Conservation (phyloP, 2,797 vertebrate genomes). For the Dendrocincla tyrannina region DNA sequence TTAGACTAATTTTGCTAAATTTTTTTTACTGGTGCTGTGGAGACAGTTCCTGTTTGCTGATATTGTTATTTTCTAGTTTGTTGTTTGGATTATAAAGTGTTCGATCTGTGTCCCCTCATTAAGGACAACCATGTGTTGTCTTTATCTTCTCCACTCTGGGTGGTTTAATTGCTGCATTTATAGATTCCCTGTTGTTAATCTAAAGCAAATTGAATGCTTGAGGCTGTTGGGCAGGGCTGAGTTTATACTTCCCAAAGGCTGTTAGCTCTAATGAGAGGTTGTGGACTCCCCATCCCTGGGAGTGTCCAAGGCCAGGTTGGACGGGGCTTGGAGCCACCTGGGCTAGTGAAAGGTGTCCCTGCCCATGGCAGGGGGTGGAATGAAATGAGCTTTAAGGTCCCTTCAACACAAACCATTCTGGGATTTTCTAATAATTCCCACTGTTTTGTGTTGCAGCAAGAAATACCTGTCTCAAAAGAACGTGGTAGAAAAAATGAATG, state of each 20-base stretch:
- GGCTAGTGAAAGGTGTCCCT: not conserved
- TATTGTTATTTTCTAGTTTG: not conserved
- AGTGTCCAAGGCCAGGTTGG: not conserved
- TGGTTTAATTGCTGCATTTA: not conserved
- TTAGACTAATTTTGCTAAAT: not conserved
- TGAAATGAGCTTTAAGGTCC: not conserved
- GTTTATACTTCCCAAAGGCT: not conserved
- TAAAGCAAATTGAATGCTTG: not conserved
- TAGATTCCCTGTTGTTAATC: not conserved
- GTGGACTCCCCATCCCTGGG: not conserved
- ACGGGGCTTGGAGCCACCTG: accelerated
- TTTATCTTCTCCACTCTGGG: not conserved
- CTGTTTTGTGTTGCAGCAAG: constrained; percentile 82
- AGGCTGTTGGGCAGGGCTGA: not conserved
- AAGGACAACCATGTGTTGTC: not conserved
- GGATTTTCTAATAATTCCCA: not conserved
- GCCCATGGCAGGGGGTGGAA: not conserved
- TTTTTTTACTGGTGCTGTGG: not conserved
- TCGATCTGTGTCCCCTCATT: not conserved
- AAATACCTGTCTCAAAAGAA: constrained; percentile 98
- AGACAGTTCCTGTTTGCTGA: not conserved
- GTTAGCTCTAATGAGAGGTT: not conserved
- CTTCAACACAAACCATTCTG: not conserved
- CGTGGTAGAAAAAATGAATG: constrained; percentile 96
- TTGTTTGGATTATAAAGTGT: not conserved